phyloP scores from a whole-genome alignment of 1,140 invertebrate species.

The Caenorhabditis briggsae region DNA sequence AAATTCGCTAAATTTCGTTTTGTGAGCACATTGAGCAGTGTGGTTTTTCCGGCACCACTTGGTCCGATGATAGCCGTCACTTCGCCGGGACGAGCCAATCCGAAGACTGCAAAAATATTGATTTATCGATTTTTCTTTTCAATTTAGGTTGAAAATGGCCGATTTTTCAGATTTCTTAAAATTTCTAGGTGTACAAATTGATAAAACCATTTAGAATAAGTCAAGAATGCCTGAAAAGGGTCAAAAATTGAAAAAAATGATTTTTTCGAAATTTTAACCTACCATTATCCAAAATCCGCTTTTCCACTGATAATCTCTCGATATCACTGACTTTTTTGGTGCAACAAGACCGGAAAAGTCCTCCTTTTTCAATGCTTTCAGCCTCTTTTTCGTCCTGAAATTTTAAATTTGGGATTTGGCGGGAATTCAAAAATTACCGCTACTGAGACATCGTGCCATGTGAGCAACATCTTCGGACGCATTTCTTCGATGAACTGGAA shows the following conservation, averaged over 20 bases:
- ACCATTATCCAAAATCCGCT: constrained; percentile 36
- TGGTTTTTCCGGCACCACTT: constrained; percentile 92
- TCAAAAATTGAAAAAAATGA: too few species aligned
- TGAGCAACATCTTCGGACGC: constrained; percentile 17
- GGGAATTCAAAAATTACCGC: not conserved
- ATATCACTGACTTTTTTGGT: not conserved
- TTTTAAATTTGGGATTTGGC: not conserved
- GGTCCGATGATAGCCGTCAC: constrained; percentile 91
- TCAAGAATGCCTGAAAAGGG: too few species aligned
- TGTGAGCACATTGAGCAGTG: constrained; percentile 89
- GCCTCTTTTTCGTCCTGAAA: not conserved
- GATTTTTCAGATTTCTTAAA: not conserved
- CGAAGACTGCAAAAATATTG: constrained; percentile 82
- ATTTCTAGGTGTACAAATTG: too few species aligned
- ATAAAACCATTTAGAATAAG: too few species aligned
- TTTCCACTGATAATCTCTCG: constrained; percentile 30
- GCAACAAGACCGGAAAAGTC: not conserved
- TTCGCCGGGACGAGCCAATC: constrained; percentile 89
- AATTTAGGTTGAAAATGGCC: not conserved
- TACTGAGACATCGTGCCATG: constrained; percentile 33
- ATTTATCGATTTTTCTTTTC: not conserved
- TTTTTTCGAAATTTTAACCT: not conserved
- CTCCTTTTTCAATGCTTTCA: not conserved
- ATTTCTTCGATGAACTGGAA: constrained; percentile 41
- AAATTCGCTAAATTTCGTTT: constrained; percentile 84